Conservation (phyloP, 2,888 invertebrate species). For the Plebejus melissa region DNA sequence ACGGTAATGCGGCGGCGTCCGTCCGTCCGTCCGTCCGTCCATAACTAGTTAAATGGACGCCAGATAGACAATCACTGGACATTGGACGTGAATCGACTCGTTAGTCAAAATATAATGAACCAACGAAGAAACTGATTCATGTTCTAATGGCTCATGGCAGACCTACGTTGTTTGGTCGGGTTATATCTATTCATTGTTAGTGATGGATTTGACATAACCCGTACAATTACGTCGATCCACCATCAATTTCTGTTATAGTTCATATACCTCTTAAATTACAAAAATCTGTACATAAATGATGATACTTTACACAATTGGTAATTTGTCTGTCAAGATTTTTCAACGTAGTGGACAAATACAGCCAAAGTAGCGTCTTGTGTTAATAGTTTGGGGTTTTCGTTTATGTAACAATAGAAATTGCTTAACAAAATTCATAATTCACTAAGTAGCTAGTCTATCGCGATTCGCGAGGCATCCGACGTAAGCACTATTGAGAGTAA, state of each 20-base stretch:
- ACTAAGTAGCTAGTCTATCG: not conserved
- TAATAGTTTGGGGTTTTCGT: not conserved
- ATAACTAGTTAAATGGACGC: conserved; percentile 17
- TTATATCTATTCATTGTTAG: too few relatives aligned
- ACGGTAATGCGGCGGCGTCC: not conserved
- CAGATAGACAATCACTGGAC: conserved; percentile 10
- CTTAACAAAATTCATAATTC: not conserved
- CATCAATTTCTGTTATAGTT: too few relatives aligned
- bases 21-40: not conserved
- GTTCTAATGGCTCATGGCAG: too few relatives aligned
- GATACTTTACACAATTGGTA: too few relatives aligned
- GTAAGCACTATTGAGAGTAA: conserved; percentile 7
- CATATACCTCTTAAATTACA: too few relatives aligned
- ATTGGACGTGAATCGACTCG: not conserved
- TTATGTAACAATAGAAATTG: not conserved
- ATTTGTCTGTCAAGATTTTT: too few relatives aligned
- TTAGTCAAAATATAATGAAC: not conserved
- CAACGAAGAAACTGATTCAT: not conserved
- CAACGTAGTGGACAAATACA: not conserved
- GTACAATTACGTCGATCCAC: too few relatives aligned
- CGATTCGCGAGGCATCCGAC: conserved; percentile 7
- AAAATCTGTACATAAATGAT: too few relatives aligned
- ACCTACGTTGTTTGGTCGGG: too few relatives aligned
- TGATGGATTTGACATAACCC: too few relatives aligned
- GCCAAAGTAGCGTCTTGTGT: not conserved